These are phyloP conservation scores for Luidia sarsii DNA, from an alignment of 53 echinoderm and acorn worm genomes.

Conservation along the genomic window DNA sequence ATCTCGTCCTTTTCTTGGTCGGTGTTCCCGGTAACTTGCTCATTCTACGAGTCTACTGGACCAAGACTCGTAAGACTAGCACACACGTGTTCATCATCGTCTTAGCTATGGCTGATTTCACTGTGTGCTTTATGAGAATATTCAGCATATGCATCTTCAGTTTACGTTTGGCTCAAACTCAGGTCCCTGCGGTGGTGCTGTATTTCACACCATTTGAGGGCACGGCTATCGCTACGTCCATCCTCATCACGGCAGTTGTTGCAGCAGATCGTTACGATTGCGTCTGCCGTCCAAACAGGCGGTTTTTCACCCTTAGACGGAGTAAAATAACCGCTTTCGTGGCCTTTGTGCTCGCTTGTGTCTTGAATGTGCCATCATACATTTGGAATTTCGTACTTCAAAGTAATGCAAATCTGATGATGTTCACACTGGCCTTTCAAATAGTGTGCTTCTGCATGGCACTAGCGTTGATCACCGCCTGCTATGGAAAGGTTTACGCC, in stretches of 20 bases:
- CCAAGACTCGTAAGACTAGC: constrained; percentile 46
- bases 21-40: constrained; percentile 64
- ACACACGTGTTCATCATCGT: constrained; percentile 55
- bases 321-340: neutral
- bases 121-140: constrained; percentile 29
- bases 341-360: neutral
- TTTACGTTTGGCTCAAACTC: neutral
- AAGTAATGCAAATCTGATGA: too few relatives aligned
- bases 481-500: neutral
- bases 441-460: neutral
- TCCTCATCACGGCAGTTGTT: constrained; percentile 35
- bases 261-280: constrained; percentile 62
- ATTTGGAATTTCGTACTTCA: neutral
- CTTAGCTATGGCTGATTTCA: constrained; percentile 56
- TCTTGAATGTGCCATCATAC: constrained; percentile 2
- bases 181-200: neutral
- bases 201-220: constrained; percentile 11
- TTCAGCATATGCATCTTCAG: neutral
- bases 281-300: constrained; percentile 51
- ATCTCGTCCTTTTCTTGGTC: too few relatives aligned
- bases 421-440: neutral
- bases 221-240: constrained; percentile 11
- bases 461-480: neutral
- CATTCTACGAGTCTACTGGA: constrained; percentile 56
- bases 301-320: constrained; percentile 31